phyloP scores from a whole-genome alignment of 2,888 invertebrate species.

The Stenichneumon culpator region DNA sequence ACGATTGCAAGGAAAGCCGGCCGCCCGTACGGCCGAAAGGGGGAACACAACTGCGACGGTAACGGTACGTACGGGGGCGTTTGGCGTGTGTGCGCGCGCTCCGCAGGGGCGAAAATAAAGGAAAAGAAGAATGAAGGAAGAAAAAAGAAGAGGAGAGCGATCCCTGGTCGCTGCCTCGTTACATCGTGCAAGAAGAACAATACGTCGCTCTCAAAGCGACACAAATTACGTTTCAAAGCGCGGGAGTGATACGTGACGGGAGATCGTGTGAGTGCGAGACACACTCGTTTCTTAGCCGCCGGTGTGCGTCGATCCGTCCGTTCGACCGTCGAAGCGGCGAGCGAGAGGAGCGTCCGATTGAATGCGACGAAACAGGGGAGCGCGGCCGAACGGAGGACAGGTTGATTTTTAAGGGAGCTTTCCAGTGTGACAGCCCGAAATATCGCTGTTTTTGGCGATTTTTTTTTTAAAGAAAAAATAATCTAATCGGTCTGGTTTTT shows the following conservation, averaged over 20 bases:
- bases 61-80: neutral
- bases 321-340: neutral
- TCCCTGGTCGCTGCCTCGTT: slow-evolving; percentile 23
- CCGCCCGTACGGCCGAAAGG: slow-evolving; percentile 1
- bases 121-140: slow-evolving; percentile 48
- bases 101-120: slow-evolving; percentile 1
- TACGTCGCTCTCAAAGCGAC: slow-evolving; percentile 75
- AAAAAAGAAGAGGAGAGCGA: slow-evolving; percentile 1
- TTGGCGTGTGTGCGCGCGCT: slow-evolving; percentile 31
- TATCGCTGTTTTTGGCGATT: too few relatives aligned
- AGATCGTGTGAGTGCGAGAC: slow-evolving; percentile 57
- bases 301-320: neutral
- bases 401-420: too few relatives aligned
- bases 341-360: neutral
- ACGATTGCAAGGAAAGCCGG: slow-evolving; percentile 34
- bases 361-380: neutral
- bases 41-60: slow-evolving; percentile 23
- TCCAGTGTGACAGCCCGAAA: too few relatives aligned
- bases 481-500: too few relatives aligned
- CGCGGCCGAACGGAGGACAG: too few relatives aligned
- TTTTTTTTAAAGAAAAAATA: too few relatives aligned
- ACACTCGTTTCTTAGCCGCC: neutral
- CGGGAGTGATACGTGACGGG: slow-evolving; percentile 57
- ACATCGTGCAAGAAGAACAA: slow-evolving; percentile 48
- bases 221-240: slow-evolving; percentile 80